These are phyloP conservation scores for Timema cristinae DNA, from an alignment of 2,888 invertebrate genomes.

Conservation along the genomic window DNA sequence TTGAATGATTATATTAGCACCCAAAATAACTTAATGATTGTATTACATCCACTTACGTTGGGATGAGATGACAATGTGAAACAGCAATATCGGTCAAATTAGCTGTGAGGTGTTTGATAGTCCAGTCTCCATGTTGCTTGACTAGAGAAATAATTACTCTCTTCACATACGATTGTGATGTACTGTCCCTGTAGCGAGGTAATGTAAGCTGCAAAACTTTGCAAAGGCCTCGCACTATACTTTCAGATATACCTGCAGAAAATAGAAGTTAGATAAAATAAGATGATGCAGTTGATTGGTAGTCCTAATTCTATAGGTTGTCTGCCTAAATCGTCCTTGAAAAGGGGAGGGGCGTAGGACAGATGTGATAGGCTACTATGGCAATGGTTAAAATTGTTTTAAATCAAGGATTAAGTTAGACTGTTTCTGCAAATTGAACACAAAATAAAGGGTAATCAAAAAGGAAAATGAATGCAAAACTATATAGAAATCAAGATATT, in stretches of 20 bases:
- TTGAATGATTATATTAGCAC: too few species aligned
- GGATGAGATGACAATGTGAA: conserved; percentile 57
- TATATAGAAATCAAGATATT: too few species aligned
- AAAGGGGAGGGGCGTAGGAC: too few species aligned
- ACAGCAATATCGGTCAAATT: conserved; percentile 61
- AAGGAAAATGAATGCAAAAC: too few species aligned
- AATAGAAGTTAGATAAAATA: background rate
- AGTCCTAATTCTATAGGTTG: too few species aligned
- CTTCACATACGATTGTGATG: conserved; percentile 71
- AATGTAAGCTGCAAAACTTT: conserved; percentile 71
- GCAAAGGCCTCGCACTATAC: conserved; percentile 73
- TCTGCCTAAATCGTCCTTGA: too few species aligned
- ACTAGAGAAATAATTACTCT: conserved; percentile 63
- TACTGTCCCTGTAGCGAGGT: conserved; percentile 73
- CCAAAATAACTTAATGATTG: too few species aligned
- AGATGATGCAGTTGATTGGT: too few species aligned
- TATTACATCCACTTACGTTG: conserved; percentile 57
- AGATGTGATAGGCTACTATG: background rate
- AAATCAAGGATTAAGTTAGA: background rate
- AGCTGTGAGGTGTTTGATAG: conserved; percentile 63
- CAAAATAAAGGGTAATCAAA: too few species aligned
- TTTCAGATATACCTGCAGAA: conserved; percentile 68
- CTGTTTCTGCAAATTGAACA: too few species aligned
- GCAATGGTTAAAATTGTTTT: background rate
- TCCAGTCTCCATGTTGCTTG: conserved; percentile 62